Percentiles rank a stretch among this genome's conserved stretches.
These are phyloP conservation scores for Chionomys nivalis DNA, from an alignment of 2,113 vertebrate species.

Conservation along the genomic window DNA sequence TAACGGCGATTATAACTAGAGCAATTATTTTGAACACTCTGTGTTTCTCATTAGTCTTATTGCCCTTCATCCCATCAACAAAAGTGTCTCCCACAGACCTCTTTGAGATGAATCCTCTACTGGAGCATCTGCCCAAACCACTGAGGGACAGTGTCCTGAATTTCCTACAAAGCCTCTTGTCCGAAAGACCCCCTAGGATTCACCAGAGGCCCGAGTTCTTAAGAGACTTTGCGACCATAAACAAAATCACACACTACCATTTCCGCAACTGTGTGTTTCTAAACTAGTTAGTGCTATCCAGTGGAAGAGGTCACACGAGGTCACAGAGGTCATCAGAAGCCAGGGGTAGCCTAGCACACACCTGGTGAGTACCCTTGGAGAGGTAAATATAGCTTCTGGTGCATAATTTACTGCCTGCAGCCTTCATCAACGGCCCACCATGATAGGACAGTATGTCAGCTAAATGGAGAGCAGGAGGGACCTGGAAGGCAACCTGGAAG, in stretches of 20 bases:
- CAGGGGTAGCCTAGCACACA: background rate
- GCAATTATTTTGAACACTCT: background rate
- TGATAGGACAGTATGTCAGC: background rate
- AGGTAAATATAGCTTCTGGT: background rate
- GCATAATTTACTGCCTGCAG: background rate
- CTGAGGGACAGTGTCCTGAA: background rate
- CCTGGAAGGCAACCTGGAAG: too few relatives aligned
- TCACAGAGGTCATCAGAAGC: too few relatives aligned
- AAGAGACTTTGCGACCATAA: background rate
- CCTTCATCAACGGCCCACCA: background rate
- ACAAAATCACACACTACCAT: background rate
- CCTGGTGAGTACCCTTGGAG: background rate
- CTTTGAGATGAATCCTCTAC: background rate
- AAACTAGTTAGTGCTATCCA: background rate
- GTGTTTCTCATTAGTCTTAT: background rate
- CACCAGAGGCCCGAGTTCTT: background rate
- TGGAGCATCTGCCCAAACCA: background rate
- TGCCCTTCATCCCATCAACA: background rate
- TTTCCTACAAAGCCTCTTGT: background rate
- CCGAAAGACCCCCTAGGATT: background rate
- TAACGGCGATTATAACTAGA: background rate
- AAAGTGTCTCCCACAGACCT: background rate
- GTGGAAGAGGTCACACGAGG: background rate
- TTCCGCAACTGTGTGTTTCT: background rate
- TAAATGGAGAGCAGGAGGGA: background rate